A percentile compares a stretch with the other conserved stretches of the same genome.
These are phyloP conservation scores for Zhuqinia jingwanae DNA, from an alignment of 2,888 invertebrate species.

Conservation along the genomic window DNA sequence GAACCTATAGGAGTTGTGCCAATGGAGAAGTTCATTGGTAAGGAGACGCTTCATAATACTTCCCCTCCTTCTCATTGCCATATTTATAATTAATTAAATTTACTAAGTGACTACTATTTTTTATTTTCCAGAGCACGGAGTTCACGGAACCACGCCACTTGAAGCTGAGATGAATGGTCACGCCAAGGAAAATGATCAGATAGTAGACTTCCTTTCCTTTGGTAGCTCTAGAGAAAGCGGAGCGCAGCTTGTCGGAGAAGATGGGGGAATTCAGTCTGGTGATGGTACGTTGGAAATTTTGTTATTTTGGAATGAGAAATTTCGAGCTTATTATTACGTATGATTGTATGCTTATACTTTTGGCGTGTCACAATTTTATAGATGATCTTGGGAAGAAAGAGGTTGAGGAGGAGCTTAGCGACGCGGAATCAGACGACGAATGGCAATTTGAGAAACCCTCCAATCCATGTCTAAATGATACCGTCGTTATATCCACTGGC, in stretches of 20 bases:
- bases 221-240: slow-evolving; percentile 65
- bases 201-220: slow-evolving; percentile 56
- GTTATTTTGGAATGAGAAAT: neutral
- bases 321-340: neutral
- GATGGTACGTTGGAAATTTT: slow-evolving; percentile 34
- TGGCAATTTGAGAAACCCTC: slow-evolving; percentile 78
- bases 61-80: too few species aligned
- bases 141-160: neutral
- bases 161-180: slow-evolving; percentile 51
- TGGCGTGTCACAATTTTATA: too few species aligned
- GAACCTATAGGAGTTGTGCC: slow-evolving; percentile 24
- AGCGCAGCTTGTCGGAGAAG: slow-evolving; percentile 46
- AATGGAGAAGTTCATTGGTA: slow-evolving; percentile 51
- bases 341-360: too few species aligned
- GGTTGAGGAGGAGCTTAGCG: slow-evolving; percentile 62
- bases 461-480: slow-evolving; percentile 73
- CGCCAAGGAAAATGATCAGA: slow-evolving; percentile 31
- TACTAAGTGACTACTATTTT: neutral
- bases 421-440: slow-evolving; percentile 70
- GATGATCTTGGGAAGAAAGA: neutral
- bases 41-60: too few species aligned
- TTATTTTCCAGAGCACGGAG: slow-evolving; percentile 23
- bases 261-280: slow-evolving; percentile 35
- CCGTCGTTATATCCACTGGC: neutral
- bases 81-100: too few species aligned